Evolutionary conservation across 1,140 invertebrate genomes (phyloP), one percentile per base, ranked within the genome.

Genomic region (Spodoptera litura): DNA sequence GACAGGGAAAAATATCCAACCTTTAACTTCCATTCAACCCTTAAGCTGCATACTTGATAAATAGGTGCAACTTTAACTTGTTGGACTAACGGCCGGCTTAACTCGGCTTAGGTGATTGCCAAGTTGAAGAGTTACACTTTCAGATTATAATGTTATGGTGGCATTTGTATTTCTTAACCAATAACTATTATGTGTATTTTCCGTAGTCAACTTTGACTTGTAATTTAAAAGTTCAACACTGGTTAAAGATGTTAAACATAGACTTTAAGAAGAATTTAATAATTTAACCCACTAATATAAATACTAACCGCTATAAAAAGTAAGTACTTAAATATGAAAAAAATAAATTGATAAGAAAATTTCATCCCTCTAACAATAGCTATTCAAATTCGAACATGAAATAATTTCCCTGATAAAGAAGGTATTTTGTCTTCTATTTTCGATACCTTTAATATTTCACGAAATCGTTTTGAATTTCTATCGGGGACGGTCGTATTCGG

Each of bases 1-100:
- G 58, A 77, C 55, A 73, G 80, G 77, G 79, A 82, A 85, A 83
- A 77, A 78, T 81, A 83, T 78, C 55, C 52, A 68, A 81, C 79
- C 83, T 86, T 84, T 82, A 81, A 78, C 73, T 77, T 62, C 78
- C 11, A 52, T 74, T 52, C 38, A 53, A 62, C 11, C 58, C 44
- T 74, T 62, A 52, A 62, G 58, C 44, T 74, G 72, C 72, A 74
- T 31, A 62, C 56, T 38, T 52, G 72, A 62, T 62, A 52, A 62
- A 74, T 62, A 74, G 72, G 20, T 61, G 56, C 58, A 74, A 62
- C 44, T 62, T 62, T 52, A 51, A 62, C 56, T 74, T 62, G 58
- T 62, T 25, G 0, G 35, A 44, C 35, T 62, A 38, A 62, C 35
- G 27, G 59, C 31, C 9, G 59, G 59, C 59, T 62, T 62, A 62